Percentiles rank a stretch among this genome's conserved stretches.
Conservation (phyloP, 2,797 vertebrate genomes). For the Orientallactaga sibirica region DNA sequence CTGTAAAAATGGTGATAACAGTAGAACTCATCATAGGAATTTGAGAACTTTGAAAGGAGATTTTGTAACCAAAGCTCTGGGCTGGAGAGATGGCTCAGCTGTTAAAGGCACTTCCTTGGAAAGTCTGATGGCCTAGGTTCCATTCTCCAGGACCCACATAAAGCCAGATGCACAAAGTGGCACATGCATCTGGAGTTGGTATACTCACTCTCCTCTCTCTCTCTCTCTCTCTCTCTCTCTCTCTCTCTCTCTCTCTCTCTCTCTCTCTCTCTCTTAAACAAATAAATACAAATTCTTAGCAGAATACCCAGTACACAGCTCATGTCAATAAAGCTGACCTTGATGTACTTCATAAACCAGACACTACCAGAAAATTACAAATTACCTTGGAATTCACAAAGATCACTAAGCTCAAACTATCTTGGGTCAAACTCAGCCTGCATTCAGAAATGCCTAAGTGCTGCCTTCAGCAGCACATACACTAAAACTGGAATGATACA, state of each 20-base stretch:
- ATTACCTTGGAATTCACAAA: conserved; percentile 47
- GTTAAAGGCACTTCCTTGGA: no score
- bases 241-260: no score
- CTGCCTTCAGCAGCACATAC: no score
- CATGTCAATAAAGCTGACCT: conserved; percentile 19
- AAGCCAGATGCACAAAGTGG: no score
- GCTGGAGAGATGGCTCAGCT: no score
- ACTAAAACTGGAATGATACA: no score
- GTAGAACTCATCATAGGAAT: neutral
- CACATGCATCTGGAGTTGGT: no score
- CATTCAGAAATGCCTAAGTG: neutral
- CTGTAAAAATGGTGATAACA: conserved; percentile 3
- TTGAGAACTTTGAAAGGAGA: conserved; percentile 25
- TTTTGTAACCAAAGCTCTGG: conserved; percentile 25
- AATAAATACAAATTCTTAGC: neutral
- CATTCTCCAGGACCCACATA: no score
- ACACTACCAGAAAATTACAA: conserved; percentile 39
- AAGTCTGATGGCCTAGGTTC: no score
- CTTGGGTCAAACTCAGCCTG: conserved; percentile 20
- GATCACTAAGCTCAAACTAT: conserved; percentile 15
- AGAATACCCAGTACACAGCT: neutral
- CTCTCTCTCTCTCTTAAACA: no score
- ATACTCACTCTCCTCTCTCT: no score
- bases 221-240: no score
- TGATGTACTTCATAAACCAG: conserved; percentile 21